Evolutionary conservation across 2,113 vertebrate species (phyloP), one percentile per base, ranked within the genome.

Genomic region (Nothobranchius kuhntae): DNA sequence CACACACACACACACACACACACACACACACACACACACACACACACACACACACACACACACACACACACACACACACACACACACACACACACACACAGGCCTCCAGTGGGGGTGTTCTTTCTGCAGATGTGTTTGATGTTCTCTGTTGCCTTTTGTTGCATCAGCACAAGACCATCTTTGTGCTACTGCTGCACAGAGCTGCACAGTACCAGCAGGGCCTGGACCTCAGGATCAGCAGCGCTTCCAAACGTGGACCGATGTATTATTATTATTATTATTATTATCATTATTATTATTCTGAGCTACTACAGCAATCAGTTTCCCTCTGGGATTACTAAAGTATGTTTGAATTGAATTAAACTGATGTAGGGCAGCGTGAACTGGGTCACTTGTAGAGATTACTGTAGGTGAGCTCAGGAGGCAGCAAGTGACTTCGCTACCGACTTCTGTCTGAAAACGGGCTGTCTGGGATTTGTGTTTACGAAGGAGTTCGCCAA

Each of bases 61-160:
- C 30, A 30, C 30, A 30, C 30, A 30, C 30, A 30, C 30, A 30
- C 30, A 30, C 30, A 30, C 30, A 30, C 30, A 30, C 30, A 30
- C 30, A 30, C 53, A 47, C 35, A 67, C 53, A 58, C 24, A 65
- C 51, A 62, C 65, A 67, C 8, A 55, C 83, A 77, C 76, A 65
- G 81, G 82, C 72, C 63, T 80, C 46, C 66, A 68, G 81, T 78
- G 77, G 72, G 78, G 81, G 79, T 76, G 72, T 75, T 83, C 73
- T 81, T 70, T 65, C 6, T 79, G 57, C 89, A 87, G 74, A 86
- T 85, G 83, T 87, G 86, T 90, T 87, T 91, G 79, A 88, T 91
- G 68, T 88, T 75, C 82, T 86, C 82, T 85, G 50, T 90, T 90
- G 89, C 89, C 81, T 87, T 89, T 89, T 89, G 82, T 91, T 89